Percentiles rank a stretch among this genome's conserved stretches.
These are phyloP conservation scores for Phyllotreta striolata DNA, from an alignment of 2,888 invertebrate genomes.

Conservation along the genomic window DNA sequence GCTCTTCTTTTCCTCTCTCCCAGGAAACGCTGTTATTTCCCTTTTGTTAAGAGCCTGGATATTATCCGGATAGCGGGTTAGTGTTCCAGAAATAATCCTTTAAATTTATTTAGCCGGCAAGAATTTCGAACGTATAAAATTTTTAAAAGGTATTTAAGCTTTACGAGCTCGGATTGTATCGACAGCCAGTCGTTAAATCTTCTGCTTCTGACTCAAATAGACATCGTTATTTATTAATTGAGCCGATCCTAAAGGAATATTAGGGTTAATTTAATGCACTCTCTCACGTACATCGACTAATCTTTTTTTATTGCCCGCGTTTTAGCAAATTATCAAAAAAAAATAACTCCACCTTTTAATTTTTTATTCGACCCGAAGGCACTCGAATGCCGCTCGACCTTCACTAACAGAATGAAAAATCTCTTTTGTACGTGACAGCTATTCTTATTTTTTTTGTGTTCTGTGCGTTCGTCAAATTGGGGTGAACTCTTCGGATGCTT, in stretches of 20 bases:
- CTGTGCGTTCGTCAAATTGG: too few relatives aligned
- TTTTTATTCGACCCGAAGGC: conserved; percentile 12
- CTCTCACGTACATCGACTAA: conserved; percentile 5
- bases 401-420: conserved; percentile 20
- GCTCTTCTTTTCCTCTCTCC: conserved; percentile 17
- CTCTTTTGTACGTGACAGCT: conserved; percentile 11
- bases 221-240: too few relatives aligned
- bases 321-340: conserved; percentile 15
- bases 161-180: conserved; percentile 4
- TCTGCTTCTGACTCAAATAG: too few relatives aligned
- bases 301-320: conserved; percentile 12
- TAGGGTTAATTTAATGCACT: too few relatives aligned
- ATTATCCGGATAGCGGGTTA: conserved; percentile 7
- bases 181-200: conserved; percentile 5
- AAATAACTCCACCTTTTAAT: conserved; percentile 16
- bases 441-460: conserved; percentile 9
- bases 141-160: conserved; percentile 15
- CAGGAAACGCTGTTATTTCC: conserved; percentile 18
- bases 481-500: too few relatives aligned
- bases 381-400: conserved; percentile 16
- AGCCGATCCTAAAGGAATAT: too few relatives aligned
- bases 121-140: conserved; percentile 8
- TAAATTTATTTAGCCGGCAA: conserved; percentile 16
- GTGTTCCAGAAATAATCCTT: conserved; percentile 19
- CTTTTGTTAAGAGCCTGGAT: conserved; percentile 19